Percentiles rank a stretch among this genome's conserved stretches.
These are phyloP conservation scores for Cyprinus carpio DNA, from an alignment of 2,113 vertebrate genomes.

Conservation along the genomic window DNA sequence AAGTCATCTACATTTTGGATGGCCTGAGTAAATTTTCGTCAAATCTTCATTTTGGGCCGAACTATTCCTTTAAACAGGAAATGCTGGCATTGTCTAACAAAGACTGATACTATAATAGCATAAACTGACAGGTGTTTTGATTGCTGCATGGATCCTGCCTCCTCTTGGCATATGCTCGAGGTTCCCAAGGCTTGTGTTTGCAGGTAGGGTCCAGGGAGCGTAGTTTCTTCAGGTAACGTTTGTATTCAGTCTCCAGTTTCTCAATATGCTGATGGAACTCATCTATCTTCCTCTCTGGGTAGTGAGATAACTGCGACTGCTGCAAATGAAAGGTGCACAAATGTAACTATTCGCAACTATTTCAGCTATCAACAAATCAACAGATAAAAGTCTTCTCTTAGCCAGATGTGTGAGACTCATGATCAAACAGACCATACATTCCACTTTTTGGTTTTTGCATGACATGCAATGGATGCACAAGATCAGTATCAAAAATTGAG, in stretches of 20 bases:
- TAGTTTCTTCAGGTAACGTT: constrained; percentile 73
- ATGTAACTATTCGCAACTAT: too few relatives aligned
- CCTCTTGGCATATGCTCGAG: constrained; percentile 74
- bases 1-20: too few relatives aligned
- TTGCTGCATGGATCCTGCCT: constrained; percentile 56
- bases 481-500: not conserved
- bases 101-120: not conserved
- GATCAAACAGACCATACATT: too few relatives aligned
- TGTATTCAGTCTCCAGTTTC: constrained; percentile 75
- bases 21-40: too few relatives aligned
- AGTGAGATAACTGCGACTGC: constrained; percentile 81
- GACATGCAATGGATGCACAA: not conserved
- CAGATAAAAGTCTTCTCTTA: too few relatives aligned
- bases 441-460: not conserved
- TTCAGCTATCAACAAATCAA: too few relatives aligned
- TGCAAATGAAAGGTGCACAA: constrained; percentile 46
- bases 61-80: too few relatives aligned
- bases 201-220: constrained; percentile 73
- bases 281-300: constrained; percentile 80
- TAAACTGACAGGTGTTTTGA: constrained; percentile 50
- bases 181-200: constrained; percentile 79
- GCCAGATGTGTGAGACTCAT: too few relatives aligned
- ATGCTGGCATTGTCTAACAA: too few relatives aligned
- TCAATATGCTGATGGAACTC: constrained; percentile 77
- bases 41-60: too few relatives aligned